A percentile compares a stretch with the other conserved stretches of the same genome.
phyloP scores from a whole-genome alignment of 2,888 invertebrate genomes.

The Agonum fuliginosum region DNA sequence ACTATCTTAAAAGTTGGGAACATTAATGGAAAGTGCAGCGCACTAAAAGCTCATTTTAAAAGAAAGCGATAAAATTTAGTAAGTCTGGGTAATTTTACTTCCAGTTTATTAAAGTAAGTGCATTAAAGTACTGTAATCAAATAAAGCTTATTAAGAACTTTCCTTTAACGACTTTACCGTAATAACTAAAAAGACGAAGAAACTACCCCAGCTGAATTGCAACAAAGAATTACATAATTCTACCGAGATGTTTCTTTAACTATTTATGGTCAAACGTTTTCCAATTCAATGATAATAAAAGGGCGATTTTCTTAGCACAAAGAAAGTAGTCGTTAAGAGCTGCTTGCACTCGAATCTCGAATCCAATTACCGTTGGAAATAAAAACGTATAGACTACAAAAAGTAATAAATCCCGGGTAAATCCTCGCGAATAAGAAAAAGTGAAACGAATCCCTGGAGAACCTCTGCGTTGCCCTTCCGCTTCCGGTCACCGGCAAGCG shows the following conservation, averaged over 20 bases:
- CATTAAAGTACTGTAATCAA: slow-evolving; percentile 51
- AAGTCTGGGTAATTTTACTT: slow-evolving; percentile 51
- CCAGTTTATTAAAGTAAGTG: slow-evolving; percentile 52
- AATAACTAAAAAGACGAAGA: slow-evolving; percentile 5
- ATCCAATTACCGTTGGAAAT: slow-evolving; percentile 58
- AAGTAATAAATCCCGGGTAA: slow-evolving; percentile 58
- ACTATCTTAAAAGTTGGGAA: slow-evolving; percentile 53
- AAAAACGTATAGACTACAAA: slow-evolving; percentile 59
- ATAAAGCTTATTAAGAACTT: slow-evolving; percentile 40
- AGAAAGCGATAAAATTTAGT: slow-evolving; percentile 55
- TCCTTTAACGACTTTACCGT: slow-evolving; percentile 11
- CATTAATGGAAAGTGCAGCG: slow-evolving; percentile 56
- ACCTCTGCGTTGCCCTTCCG: slow-evolving; percentile 28
- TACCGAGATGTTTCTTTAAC: background rate
- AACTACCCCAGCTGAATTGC: background rate
- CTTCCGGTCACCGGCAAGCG: background rate
- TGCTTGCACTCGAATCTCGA: slow-evolving; percentile 45
- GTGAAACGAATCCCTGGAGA: slow-evolving; percentile 53
- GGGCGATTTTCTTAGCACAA: slow-evolving; percentile 37
- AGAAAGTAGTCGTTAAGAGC: slow-evolving; percentile 48
- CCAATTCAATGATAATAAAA: slow-evolving; percentile 40
- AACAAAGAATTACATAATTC: slow-evolving; percentile 11
- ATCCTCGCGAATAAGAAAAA: slow-evolving; percentile 57
- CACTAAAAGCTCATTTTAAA: slow-evolving; percentile 54
- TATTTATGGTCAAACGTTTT: slow-evolving; percentile 28